Percentiles rank a stretch among this genome's conserved stretches.
These are phyloP conservation scores for Poecilia velifera DNA, from an alignment of 2,797 vertebrate genomes.

Conservation along the genomic window DNA sequence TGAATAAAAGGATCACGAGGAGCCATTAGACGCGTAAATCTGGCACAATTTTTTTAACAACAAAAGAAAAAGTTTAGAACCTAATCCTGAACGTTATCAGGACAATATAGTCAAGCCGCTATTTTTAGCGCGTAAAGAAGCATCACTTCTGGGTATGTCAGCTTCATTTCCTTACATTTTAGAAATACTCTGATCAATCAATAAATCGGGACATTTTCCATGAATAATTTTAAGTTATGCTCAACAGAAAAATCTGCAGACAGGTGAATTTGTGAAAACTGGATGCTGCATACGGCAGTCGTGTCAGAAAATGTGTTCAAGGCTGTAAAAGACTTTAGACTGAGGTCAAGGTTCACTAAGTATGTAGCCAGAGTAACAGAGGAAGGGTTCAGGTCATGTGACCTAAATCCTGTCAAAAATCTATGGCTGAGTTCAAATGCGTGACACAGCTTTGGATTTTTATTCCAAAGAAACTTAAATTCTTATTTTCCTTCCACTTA, in stretches of 20 bases:
- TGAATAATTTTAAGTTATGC: background rate
- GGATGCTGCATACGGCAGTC: background rate
- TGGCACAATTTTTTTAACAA: background rate
- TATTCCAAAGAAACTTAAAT: background rate
- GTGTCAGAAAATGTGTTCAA: background rate
- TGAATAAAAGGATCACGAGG: background rate
- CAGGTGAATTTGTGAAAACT: background rate
- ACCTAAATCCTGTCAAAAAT: too few species aligned
- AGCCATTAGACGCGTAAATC: background rate
- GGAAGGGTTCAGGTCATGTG: background rate
- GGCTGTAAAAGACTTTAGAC: background rate
- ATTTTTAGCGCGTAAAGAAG: background rate
- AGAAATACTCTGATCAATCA: background rate
- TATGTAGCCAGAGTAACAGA: background rate
- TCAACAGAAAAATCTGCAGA: background rate
- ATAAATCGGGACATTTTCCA: background rate
- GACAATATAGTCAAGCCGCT: background rate
- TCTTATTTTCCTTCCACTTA: background rate
- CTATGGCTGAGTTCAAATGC: too few species aligned
- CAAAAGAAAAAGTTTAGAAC: background rate
- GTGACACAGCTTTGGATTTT: background rate
- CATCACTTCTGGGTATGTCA: background rate
- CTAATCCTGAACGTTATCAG: background rate
- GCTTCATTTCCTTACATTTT: background rate
- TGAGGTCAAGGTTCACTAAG: background rate